These are phyloP conservation scores for Incurvaria masculella DNA, from an alignment of 2,888 invertebrate species.

Conservation along the genomic window DNA sequence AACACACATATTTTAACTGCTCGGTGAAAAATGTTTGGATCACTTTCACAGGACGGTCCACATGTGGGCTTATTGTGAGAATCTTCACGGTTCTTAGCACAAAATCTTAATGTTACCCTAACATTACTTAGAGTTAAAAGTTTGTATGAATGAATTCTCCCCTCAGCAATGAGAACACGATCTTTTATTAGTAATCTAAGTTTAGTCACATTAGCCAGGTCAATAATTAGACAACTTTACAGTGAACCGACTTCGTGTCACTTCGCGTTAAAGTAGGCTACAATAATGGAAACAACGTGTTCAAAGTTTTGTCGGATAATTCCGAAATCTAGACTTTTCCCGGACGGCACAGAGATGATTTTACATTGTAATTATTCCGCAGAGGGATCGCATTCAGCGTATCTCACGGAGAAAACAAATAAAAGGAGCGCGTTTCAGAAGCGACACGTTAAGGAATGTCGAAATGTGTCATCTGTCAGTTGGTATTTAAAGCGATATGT, in stretches of 20 bases:
- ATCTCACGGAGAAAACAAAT: slow-evolving; percentile 36
- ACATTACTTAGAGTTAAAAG: no score
- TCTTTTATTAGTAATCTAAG: background rate
- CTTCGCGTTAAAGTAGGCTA: slow-evolving; percentile 28
- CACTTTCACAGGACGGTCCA: no score
- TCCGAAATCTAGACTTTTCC: background rate
- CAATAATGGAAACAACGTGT: background rate
- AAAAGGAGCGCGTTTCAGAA: slow-evolving; percentile 46
- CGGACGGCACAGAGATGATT: background rate
- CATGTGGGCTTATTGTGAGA: no score
- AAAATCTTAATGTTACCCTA: no score
- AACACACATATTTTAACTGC: no score
- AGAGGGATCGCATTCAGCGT: slow-evolving; percentile 20
- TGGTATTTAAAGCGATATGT: slow-evolving; percentile 55
- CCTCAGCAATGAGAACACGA: no score
- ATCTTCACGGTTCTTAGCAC: no score
- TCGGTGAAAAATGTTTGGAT: no score
- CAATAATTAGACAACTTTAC: slow-evolving; percentile 28
- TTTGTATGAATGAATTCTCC: no score
- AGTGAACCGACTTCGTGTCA: slow-evolving; percentile 29
- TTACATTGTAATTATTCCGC: background rate
- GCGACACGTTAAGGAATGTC: slow-evolving; percentile 55
- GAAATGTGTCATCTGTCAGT: slow-evolving; percentile 57
- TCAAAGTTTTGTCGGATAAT: background rate
- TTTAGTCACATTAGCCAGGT: slow-evolving; percentile 27